A percentile compares a stretch with the other conserved stretches of the same genome.
phyloP scores from a whole-genome alignment of 2,888 invertebrate species.

The Trileptium ribeirensis region DNA sequence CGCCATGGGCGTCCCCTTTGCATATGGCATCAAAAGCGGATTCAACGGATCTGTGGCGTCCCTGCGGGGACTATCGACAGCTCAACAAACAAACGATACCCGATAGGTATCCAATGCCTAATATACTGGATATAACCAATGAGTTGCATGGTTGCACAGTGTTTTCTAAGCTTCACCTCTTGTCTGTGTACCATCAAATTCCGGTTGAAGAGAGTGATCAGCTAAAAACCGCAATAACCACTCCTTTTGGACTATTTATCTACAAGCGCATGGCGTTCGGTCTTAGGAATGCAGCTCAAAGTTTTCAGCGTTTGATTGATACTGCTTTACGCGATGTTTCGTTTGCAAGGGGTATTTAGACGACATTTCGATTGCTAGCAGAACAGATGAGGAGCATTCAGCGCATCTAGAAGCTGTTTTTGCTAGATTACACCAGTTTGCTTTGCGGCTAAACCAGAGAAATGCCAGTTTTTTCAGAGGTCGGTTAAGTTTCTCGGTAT shows the following conservation, averaged over 20 bases:
- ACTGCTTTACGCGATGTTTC: neutral
- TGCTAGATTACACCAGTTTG: neutral
- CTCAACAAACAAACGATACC: neutral
- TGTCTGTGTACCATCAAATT: neutral
- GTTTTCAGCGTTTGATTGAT: neutral
- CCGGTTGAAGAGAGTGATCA: neutral
- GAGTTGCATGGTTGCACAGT: neutral
- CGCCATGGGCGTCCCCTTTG: neutral
- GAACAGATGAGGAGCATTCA: neutral
- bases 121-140: neutral
- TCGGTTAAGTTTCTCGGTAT: conserved; percentile 1
- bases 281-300: neutral
- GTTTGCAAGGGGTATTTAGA: neutral
- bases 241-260: neutral
- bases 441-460: neutral
- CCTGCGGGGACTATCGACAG: neutral
- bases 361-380: neutral
- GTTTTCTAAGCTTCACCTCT: neutral
- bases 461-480: neutral
- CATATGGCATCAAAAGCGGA: neutral
- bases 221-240: neutral
- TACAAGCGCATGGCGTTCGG: neutral
- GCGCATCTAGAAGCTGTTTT: neutral
- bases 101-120: neutral
- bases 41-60: neutral